Percentiles rank a stretch among this genome's conserved stretches.
phyloP scores from a whole-genome alignment of 2,113 vertebrate species.

The Chrysochloris asiatica region DNA sequence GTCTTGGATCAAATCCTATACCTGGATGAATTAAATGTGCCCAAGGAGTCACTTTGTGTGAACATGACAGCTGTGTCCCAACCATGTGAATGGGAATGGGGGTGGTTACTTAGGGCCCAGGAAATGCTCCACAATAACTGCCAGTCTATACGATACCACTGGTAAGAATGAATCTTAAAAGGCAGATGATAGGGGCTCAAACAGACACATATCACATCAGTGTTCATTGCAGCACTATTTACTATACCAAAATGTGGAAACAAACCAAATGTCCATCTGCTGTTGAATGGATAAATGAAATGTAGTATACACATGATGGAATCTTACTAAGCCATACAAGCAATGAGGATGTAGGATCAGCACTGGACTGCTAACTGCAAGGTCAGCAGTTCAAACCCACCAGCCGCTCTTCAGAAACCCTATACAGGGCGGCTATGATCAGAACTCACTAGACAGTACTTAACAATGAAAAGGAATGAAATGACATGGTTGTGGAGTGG shows the following conservation, averaged over 20 bases:
- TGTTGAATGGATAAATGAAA: neutral
- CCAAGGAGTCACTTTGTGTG: neutral
- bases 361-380: too few species aligned
- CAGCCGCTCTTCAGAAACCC: too few species aligned
- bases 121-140: neutral
- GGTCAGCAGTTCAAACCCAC: too few species aligned
- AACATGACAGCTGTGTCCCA: neutral
- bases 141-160: neutral
- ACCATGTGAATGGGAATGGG: neutral
- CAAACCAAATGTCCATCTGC: neutral
- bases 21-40: neutral
- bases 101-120: neutral
- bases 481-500: too few species aligned
- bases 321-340: neutral
- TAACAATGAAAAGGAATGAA: too few species aligned
- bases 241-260: neutral
- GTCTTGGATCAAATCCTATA: neutral
- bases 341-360: neutral
- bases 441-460: too few species aligned
- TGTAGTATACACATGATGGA: neutral
- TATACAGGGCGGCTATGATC: too few species aligned
- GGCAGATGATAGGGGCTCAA: neutral
- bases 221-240: neutral
- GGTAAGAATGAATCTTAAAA: neutral
- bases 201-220: neutral